Evolutionary conservation across 2,113 vertebrate species (phyloP), one percentile per base, ranked within the genome.

Genomic region (Brienomyrus longianalis): DNA sequence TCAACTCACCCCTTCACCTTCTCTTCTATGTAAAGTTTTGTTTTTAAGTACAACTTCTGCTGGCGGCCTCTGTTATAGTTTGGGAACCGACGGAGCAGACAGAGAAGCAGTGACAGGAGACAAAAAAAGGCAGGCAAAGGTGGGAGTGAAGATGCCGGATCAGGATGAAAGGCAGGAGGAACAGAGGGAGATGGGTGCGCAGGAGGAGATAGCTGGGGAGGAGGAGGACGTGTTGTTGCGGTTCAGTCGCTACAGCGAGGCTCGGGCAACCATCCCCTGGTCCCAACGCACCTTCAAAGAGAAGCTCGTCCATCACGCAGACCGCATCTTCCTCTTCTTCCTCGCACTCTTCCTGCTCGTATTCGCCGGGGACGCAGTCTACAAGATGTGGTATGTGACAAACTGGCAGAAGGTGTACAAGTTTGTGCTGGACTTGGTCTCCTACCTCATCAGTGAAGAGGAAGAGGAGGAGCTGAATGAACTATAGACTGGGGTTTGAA

Each of bases 341-440:
- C 51, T 96, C 17, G 1, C 59, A 3, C 0, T 94, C 62, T 95
- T 94, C 77, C 0, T 94, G 0, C 0, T 96, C 0, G 11, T 94
- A 11, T 0, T 95, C 0, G 0, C 95, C 21, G 90, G 31, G 17
- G 95, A 96, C n/a, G 87, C 56, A 43, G 3, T 5, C 17, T 96
- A 94, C 92, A 96, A 96, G 91, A 31, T 95, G 3, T 96, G 94
- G 95, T 95, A 94, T 19, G 86, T 96, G 91, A 94, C 91, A 27
- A 93, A 93, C 10, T 3, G 92, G 80, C 92, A 87, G 21, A 94
- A 92, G 90, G 90, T 94, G 47, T 50, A 23, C 50, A 90, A 89
- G 47, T 94, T 92, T 87, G 50, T 93, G 50, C 52, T 88, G 6
- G 92, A 95, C n/a, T 87, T 31, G 0, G 45, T 93, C 31, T 87